These are phyloP conservation scores for Zaprionus obscuricornis DNA, from an alignment of 2,888 invertebrate species.

Conservation along the genomic window DNA sequence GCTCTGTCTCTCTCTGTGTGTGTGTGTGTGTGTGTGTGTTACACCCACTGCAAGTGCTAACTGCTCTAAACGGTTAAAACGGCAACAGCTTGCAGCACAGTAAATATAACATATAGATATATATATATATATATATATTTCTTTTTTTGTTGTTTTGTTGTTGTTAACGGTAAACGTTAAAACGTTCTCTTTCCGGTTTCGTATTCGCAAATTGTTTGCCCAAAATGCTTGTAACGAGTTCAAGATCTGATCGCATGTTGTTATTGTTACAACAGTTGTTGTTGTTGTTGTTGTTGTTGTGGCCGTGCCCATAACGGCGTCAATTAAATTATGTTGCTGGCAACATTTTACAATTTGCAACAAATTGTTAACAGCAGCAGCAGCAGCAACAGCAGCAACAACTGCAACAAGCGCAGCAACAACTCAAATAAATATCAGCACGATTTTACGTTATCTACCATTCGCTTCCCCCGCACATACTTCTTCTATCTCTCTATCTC, in stretches of 20 bases:
- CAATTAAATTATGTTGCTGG: slow-evolving; percentile 80
- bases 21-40: too few relatives aligned
- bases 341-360: slow-evolving; percentile 78
- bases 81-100: too few relatives aligned
- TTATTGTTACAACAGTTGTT: slow-evolving; percentile 41
- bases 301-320: slow-evolving; percentile 72
- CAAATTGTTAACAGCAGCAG: slow-evolving; percentile 73
- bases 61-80: too few relatives aligned
- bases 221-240: slow-evolving; percentile 55
- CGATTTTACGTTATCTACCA: slow-evolving; percentile 38
- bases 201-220: slow-evolving; percentile 53
- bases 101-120: too few relatives aligned
- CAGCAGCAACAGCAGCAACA: slow-evolving; percentile 32
- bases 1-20: too few relatives aligned
- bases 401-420: neutral
- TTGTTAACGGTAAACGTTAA: slow-evolving; percentile 34
- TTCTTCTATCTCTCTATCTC: neutral
- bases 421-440: slow-evolving; percentile 64
- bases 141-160: neutral
- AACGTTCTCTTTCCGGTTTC: slow-evolving; percentile 60
- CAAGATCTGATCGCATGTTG: slow-evolving; percentile 56
- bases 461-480: neutral
- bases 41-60: too few relatives aligned
- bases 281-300: slow-evolving; percentile 44
- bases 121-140: too few relatives aligned